Percentiles rank a stretch among this genome's conserved stretches.
phyloP scores from a whole-genome alignment of 2,797 vertebrate genomes.

The Toxotes lorentzi region DNA sequence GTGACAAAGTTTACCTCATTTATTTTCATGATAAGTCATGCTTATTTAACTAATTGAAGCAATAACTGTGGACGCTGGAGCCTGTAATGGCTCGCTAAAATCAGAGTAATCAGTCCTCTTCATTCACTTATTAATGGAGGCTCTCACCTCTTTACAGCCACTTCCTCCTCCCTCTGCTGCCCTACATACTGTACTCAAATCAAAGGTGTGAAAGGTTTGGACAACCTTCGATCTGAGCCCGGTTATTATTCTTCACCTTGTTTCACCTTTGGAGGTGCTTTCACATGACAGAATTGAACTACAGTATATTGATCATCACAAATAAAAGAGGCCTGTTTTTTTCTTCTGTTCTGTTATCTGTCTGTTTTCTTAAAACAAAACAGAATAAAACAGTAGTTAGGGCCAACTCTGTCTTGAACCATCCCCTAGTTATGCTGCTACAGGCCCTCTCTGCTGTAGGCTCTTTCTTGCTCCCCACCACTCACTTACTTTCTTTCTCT shows the following conservation, averaged over 20 bases:
- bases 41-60: conserved; percentile 30
- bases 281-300: no score
- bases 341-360: no score
- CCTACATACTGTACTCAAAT: conserved; percentile 38
- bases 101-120: conserved; percentile 36
- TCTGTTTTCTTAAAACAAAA: no score
- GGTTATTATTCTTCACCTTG: conserved; percentile 23
- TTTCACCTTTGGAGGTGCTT: conserved; percentile 22
- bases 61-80: conserved; percentile 20
- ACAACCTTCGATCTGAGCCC: conserved; percentile 52
- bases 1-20: conserved; percentile 12
- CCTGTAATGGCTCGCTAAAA: conserved; percentile 32
- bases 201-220: conserved; percentile 18
- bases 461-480: no score
- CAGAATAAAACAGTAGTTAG: no score
- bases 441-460: no score
- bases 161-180: conserved; percentile 26
- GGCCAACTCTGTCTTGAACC: no score
- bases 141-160: neutral
- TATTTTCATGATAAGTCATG: conserved; percentile 16
- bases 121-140: conserved; percentile 34
- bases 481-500: no score
- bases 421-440: no score
- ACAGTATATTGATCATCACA: no score
- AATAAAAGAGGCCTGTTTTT: no score